Evolutionary conservation across 2,113 vertebrate species (phyloP).

Genomic region (Syngnathus floridae): DNA sequence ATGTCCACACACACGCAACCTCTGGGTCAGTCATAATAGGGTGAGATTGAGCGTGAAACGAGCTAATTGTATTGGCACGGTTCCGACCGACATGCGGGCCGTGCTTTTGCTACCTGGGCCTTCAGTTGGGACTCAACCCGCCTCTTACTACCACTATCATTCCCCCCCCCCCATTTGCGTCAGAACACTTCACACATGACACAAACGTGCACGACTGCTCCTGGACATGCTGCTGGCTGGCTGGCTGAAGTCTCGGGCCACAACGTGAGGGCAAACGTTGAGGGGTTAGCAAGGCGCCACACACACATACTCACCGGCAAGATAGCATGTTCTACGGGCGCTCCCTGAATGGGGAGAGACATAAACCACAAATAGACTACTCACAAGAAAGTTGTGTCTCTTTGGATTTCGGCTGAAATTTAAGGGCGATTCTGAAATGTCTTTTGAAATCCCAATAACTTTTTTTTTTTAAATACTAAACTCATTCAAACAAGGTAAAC

Average conservation of each 20-base stretch:
- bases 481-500: neutral
- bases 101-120: neutral
- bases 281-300: constrained; percentile 17
- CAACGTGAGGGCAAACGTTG: constrained; percentile 14
- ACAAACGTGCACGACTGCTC: constrained; percentile 39
- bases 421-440: neutral
- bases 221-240: constrained; percentile 28
- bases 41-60: constrained; percentile 55
- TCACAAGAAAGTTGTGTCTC: neutral
- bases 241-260: constrained; percentile 8
- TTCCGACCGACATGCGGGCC: constrained; percentile 25
- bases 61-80: constrained; percentile 45
- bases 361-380: constrained; percentile 29
- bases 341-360: constrained; percentile 60
- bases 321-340: constrained; percentile 62
- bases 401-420: neutral
- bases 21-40: constrained; percentile 40
- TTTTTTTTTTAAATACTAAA: no score
- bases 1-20: constrained; percentile 37
- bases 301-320: constrained; percentile 69
- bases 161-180: neutral
- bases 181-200: constrained; percentile 8
- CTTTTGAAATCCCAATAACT: neutral
- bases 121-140: neutral
- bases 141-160: neutral